Evolutionary conservation across 1,140 invertebrate species (phyloP).

Genomic region (Pachyrhynchus sulphureomaculatus): DNA sequence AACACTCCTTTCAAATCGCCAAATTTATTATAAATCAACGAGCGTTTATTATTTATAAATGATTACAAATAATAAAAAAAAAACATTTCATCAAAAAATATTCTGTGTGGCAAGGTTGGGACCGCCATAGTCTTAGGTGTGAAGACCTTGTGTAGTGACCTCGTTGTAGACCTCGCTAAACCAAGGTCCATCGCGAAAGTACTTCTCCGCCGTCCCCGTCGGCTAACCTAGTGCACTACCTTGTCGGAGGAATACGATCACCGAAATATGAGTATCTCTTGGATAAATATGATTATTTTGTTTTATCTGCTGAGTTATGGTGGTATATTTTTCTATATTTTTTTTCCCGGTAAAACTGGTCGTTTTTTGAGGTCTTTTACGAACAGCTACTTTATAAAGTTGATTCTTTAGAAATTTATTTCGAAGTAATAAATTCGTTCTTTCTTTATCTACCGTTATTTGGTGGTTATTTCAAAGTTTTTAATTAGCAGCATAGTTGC

Average conservation of each 20-base stretch:
- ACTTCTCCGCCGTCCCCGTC: conserved; percentile 22
- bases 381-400: too few relatives aligned
- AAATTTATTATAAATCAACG: neutral
- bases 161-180: conserved; percentile 40
- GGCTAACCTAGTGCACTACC: conserved; percentile 26
- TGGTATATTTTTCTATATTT: too few relatives aligned
- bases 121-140: conserved; percentile 41
- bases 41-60: neutral
- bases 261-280: conserved; percentile 2
- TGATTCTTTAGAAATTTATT: too few relatives aligned
- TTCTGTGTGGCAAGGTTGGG: conserved; percentile 28
- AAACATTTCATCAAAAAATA: conserved; percentile 27
- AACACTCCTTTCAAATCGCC: too few relatives aligned
- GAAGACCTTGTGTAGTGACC: conserved; percentile 43
- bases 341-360: too few relatives aligned
- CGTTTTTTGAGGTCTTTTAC: too few relatives aligned
- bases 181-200: conserved; percentile 42
- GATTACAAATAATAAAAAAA: neutral
- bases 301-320: too few relatives aligned
- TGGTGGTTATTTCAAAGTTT: too few relatives aligned
- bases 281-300: too few relatives aligned
- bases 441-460: too few relatives aligned
- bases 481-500: too few relatives aligned
- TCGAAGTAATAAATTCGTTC: too few relatives aligned
- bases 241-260: conserved; percentile 18